phyloP scores from a whole-genome alignment of 2,888 invertebrate genomes.

The Arge pagana region DNA sequence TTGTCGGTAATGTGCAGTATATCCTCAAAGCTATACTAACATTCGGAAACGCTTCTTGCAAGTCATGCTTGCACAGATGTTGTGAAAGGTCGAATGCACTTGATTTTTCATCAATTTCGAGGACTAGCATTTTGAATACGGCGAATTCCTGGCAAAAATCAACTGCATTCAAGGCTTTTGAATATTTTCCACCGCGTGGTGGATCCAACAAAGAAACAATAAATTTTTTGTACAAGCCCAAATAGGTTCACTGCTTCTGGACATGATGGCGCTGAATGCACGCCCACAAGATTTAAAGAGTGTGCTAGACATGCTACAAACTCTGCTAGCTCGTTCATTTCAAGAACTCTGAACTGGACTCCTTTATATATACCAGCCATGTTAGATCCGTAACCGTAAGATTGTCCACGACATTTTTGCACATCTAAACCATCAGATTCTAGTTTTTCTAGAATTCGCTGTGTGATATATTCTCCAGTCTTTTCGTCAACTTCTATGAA shows the following conservation, averaged over 20 bases:
- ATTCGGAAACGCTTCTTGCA: slow-evolving; percentile 33
- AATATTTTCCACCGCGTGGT: slow-evolving; percentile 12
- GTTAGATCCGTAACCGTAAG: slow-evolving; percentile 43
- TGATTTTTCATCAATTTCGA: slow-evolving; percentile 29
- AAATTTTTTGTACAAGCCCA: slow-evolving; percentile 16
- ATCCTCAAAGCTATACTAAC: slow-evolving; percentile 30
- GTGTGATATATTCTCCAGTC: slow-evolving; percentile 21
- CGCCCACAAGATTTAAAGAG: slow-evolving; percentile 43
- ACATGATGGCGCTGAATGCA: slow-evolving; percentile 1
- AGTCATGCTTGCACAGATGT: slow-evolving; percentile 29
- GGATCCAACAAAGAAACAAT: slow-evolving; percentile 19
- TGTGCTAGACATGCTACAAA: slow-evolving; percentile 44
- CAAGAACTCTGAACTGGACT: slow-evolving; percentile 41
- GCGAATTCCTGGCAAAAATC: slow-evolving; percentile 36
- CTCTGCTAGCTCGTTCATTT: slow-evolving; percentile 40
- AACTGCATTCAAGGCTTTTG: slow-evolving; percentile 33
- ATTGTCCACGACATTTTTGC: slow-evolving; percentile 19
- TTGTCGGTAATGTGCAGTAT: slow-evolving; percentile 32
- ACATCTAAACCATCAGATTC: slow-evolving; percentile 25
- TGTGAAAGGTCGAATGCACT: slow-evolving; percentile 23
- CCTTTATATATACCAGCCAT: slow-evolving; percentile 43
- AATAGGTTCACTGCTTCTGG: slow-evolving; percentile 32
- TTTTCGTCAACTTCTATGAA: slow-evolving; percentile 23
- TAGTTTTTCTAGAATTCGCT: slow-evolving; percentile 25
- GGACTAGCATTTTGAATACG: slow-evolving; percentile 37